Conservation (phyloP, 2,888 invertebrate species). For the Diploptera punctata region DNA sequence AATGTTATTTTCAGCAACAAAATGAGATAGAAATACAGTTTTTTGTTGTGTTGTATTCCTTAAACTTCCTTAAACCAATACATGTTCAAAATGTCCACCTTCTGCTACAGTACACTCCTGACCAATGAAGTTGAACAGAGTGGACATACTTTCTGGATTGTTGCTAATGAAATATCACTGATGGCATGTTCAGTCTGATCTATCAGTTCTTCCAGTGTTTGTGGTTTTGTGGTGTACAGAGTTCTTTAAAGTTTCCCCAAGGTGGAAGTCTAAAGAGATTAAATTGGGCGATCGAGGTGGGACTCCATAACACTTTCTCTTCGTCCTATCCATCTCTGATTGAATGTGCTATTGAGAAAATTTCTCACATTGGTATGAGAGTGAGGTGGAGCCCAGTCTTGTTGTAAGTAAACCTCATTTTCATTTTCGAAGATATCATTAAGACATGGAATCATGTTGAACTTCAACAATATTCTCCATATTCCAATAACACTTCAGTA, state of each 20-base stretch:
- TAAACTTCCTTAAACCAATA: too few species aligned
- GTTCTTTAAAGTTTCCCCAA: not conserved
- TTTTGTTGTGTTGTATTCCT: too few species aligned
- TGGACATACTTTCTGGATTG: not conserved
- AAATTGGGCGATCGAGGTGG: too few species aligned
- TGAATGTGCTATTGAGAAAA: not conserved
- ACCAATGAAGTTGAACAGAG: too few species aligned
- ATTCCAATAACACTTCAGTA: too few species aligned
- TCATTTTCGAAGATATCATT: not conserved
- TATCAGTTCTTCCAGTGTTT: not conserved
- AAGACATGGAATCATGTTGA: not conserved
- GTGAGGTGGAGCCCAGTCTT: not conserved
- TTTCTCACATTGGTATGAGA: not conserved
- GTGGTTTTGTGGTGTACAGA: too few species aligned
- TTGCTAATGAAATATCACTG: not conserved
- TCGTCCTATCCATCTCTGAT: not conserved
- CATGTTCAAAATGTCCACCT: too few species aligned
- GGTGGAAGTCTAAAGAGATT: not conserved
- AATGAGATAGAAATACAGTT: too few species aligned
- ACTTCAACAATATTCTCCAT: too few species aligned
- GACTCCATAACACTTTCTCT: not conserved
- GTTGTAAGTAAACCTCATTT: not conserved
- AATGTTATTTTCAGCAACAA: too few species aligned
- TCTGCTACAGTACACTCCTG: too few species aligned
- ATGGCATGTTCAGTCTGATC: not conserved